Percentiles rank a stretch among this genome's conserved stretches.
Evolutionary conservation across 2,888 invertebrate species (phyloP).

Genomic region (Apotomis turbidana): DNA sequence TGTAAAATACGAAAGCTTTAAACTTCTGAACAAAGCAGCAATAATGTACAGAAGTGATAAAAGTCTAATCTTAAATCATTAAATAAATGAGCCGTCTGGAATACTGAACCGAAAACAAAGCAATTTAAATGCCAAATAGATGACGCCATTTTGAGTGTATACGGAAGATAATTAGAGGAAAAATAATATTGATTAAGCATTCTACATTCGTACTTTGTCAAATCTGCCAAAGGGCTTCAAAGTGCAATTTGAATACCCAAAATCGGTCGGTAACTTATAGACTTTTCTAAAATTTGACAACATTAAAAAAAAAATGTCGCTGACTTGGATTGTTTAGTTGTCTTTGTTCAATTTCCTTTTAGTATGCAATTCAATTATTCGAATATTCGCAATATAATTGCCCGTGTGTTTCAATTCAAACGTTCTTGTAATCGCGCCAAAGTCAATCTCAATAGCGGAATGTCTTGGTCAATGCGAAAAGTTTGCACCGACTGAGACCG

Average conservation of each 20-base stretch:
- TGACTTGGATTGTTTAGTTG: too few relatives aligned
- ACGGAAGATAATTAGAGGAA: not conserved
- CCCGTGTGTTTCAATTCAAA: conserved; percentile 12
- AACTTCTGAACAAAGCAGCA: conserved; percentile 16
- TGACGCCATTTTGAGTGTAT: conserved; percentile 1
- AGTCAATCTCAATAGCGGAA: conserved; percentile 6
- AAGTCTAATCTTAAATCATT: conserved; percentile 23
- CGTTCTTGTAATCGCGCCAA: conserved; percentile 10
- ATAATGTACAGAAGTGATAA: conserved; percentile 13
- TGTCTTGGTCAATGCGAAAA: conserved; percentile 13
- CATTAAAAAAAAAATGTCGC: too few relatives aligned
- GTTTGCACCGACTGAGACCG: not conserved
- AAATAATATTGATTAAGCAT: not conserved
- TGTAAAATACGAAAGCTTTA: not conserved
- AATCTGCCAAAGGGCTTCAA: too few relatives aligned
- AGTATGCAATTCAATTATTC: too few relatives aligned
- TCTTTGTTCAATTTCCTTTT: too few relatives aligned
- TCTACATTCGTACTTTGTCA: too few relatives aligned
- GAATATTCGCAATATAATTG: not conserved
- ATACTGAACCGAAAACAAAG: conserved; percentile 29
- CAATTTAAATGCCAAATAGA: conserved; percentile 22
- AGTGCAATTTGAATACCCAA: too few relatives aligned
- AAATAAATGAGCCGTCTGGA: conserved; percentile 8
- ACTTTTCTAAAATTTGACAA: too few relatives aligned
- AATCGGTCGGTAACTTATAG: too few relatives aligned